Base-by-base conservation (phyloP, 2,888 invertebrate species). In the Pseudococcus longispinus region DNA sequence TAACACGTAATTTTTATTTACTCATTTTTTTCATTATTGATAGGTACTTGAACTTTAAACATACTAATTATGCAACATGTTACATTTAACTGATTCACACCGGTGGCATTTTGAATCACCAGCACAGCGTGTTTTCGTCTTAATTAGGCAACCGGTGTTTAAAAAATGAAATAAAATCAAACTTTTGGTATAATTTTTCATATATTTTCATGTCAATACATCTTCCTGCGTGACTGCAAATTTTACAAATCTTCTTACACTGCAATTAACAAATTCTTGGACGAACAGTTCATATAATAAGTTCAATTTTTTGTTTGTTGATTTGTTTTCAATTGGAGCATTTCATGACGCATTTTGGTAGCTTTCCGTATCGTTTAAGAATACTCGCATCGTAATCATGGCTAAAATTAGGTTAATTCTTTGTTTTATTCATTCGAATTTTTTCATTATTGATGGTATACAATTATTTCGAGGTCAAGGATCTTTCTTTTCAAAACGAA, bases 381-480 rank as follows among this genome's bases (percentile, higher is more conserved):
- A 60, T 3, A n/a, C 15, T n/a, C 60, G 23, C 20, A 60, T 60
- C 23, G 23, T 60, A 60, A 60, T 20, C 60, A 23, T 20, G 20
- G 23, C 9, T 60, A 60, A 20, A 60, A 60, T 60, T 60, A 60
- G 60, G 60, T 60, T 60, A 60, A 60, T 60, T 60, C 60, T 60
- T 60, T 60, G 60, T 60, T 60, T 60, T 60, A 60, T 60, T 60
- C 11, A 15, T 23, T 23, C 23, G 60, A 60, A 23, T 60, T 60
- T 60, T 60, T 60, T 60, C 55, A 1, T 23, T 60, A 60, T 60
- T 23, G 60, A 60, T 60, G 60, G n/a, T 46, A 37, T 55, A n/a
- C 55, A 20, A 60, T 60, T 60, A 60, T 23, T 60, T 60, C 60
- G 60, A 60, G 60, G 60, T 60, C 60, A 60, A 60, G 60, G 60